These are phyloP conservation scores for Bellardia pandia DNA, from an alignment of 2,888 invertebrate species.

Conservation along the genomic window DNA sequence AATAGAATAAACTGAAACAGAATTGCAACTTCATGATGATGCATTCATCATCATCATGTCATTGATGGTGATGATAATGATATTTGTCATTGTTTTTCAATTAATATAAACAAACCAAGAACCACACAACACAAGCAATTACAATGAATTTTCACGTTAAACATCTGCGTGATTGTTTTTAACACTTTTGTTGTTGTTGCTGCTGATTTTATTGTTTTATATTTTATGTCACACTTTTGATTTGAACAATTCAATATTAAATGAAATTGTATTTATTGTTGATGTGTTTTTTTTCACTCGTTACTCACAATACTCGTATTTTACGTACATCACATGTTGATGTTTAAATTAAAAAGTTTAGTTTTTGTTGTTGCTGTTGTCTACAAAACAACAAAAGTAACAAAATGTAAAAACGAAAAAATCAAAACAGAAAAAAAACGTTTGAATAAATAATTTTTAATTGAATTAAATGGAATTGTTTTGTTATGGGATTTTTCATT, in stretches of 20 bases:
- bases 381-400: constrained; percentile 7
- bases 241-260: constrained; percentile 59
- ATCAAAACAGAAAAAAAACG: constrained; percentile 49
- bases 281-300: neutral
- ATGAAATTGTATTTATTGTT: constrained; percentile 48
- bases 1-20: too few species aligned
- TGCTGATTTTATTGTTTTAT: constrained; percentile 21
- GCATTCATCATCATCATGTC: constrained; percentile 16
- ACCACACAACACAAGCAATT: constrained; percentile 17
- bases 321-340: constrained; percentile 48
- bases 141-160: constrained; percentile 66
- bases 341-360: constrained; percentile 45
- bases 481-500: neutral
- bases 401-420: neutral
- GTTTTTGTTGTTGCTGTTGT: constrained; percentile 9
- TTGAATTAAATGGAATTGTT: constrained; percentile 53
- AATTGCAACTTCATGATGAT: too few species aligned
- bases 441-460: constrained; percentile 56
- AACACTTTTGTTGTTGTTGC: constrained; percentile 26
- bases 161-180: constrained; percentile 69
- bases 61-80: constrained; percentile 34
- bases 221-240: constrained; percentile 63
- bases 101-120: constrained; percentile 33
- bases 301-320: constrained; percentile 20
- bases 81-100: constrained; percentile 43